A percentile compares a stretch with the other conserved stretches of the same genome.
These are phyloP conservation scores for Acholoe squamosa DNA, from an alignment of 2,888 invertebrate species.

Conservation along the genomic window DNA sequence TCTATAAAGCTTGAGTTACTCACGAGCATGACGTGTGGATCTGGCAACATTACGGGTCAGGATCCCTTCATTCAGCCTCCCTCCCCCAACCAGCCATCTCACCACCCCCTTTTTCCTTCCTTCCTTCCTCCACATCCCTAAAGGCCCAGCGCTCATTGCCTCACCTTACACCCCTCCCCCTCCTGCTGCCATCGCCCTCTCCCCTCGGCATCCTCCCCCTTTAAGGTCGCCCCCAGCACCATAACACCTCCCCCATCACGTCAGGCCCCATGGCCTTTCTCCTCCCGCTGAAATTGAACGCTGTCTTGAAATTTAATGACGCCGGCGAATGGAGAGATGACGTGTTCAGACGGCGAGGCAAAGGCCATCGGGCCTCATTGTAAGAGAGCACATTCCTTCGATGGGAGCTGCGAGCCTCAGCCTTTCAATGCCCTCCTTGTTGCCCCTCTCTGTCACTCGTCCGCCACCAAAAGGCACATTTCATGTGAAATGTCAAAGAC, in stretches of 20 bases:
- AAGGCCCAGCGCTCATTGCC: slow-evolving; percentile 1
- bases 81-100: neutral
- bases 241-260: neutral
- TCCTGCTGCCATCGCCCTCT: neutral
- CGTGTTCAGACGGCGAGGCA: slow-evolving; percentile 40
- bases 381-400: neutral
- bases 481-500: slow-evolving; percentile 61
- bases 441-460: slow-evolving; percentile 31
- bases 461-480: slow-evolving; percentile 48
- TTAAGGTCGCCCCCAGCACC: neutral
- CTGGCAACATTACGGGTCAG: slow-evolving; percentile 51
- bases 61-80: slow-evolving; percentile 35
- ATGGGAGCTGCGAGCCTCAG: neutral
- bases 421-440: slow-evolving; percentile 14
- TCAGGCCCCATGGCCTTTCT: slow-evolving; percentile 8
- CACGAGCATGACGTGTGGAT: slow-evolving; percentile 55
- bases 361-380: slow-evolving; percentile 16
- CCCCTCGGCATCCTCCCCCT: neutral
- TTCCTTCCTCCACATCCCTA: neutral
- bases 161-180: slow-evolving; percentile 4
- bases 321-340: slow-evolving; percentile 49
- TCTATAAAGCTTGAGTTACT: slow-evolving; percentile 55
- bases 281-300: slow-evolving; percentile 45
- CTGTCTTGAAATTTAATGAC: slow-evolving; percentile 62
- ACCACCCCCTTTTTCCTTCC: slow-evolving; percentile 12